These are phyloP conservation scores for Scelioninae gen. 2 DNA, from an alignment of 2,888 invertebrate genomes.

Conservation along the genomic window DNA sequence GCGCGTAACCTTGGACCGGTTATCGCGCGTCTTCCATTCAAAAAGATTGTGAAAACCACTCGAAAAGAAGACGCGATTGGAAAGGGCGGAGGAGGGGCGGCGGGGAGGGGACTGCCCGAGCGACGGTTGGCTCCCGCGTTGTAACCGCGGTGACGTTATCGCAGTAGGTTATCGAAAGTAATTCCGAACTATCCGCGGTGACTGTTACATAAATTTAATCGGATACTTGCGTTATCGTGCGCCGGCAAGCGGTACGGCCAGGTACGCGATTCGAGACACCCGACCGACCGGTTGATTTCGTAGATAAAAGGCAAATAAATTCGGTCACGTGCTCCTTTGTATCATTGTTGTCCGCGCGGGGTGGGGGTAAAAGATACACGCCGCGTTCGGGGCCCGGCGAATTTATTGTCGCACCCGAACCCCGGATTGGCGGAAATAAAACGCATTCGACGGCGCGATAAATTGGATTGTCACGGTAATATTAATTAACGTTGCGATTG, in stretches of 20 bases:
- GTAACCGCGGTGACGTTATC: slow-evolving; percentile 53
- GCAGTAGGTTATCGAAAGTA: slow-evolving; percentile 61
- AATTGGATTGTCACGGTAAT: slow-evolving; percentile 40
- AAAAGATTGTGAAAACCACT: too few species aligned
- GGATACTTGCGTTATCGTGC: slow-evolving; percentile 63
- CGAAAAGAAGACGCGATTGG: too few species aligned
- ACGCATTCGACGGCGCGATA: slow-evolving; percentile 17
- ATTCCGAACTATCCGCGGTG: slow-evolving; percentile 60
- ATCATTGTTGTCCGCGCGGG: slow-evolving; percentile 51
- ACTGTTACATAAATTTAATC: slow-evolving; percentile 71
- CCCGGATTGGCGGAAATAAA: slow-evolving; percentile 40
- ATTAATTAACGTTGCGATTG: slow-evolving; percentile 46
- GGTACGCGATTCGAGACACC: slow-evolving; percentile 61
- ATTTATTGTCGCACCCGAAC: slow-evolving; percentile 25
- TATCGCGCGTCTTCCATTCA: slow-evolving; percentile 22
- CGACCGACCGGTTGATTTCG: slow-evolving; percentile 60
- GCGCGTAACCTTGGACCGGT: slow-evolving; percentile 17
- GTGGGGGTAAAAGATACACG: slow-evolving; percentile 6
- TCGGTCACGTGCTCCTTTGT: slow-evolving; percentile 54
- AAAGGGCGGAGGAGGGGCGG: too few species aligned
- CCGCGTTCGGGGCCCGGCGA: slow-evolving; percentile 12
- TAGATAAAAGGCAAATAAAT: slow-evolving; percentile 55
- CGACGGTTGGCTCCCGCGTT: slow-evolving; percentile 48
- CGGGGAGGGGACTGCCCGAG: slow-evolving; percentile 4
- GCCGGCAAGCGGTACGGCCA: slow-evolving; percentile 61